These are phyloP conservation scores for Tetanocera ferruginea DNA, from an alignment of 2,888 invertebrate species.

Conservation along the genomic window DNA sequence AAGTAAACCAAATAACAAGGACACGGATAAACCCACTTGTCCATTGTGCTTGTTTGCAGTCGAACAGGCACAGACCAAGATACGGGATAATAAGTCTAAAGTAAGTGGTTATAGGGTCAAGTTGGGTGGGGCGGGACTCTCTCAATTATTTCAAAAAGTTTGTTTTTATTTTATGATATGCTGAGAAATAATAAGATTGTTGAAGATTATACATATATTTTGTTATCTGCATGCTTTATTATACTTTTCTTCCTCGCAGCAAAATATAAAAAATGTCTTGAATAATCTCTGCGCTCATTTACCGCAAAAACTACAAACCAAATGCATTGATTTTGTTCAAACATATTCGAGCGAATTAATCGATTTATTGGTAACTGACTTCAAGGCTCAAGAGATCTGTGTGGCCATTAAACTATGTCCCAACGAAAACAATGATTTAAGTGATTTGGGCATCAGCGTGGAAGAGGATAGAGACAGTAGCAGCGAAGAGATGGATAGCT, in stretches of 20 bases:
- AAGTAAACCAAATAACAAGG: conserved; percentile 65
- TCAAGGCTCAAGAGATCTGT: conserved; percentile 83
- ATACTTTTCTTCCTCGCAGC: conserved; percentile 70
- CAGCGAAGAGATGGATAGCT: conserved; percentile 44
- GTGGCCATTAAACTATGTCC: conserved; percentile 81
- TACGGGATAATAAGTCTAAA: conserved; percentile 83
- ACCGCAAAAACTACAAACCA: conserved; percentile 74
- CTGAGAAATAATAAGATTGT: no score
- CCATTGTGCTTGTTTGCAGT: conserved; percentile 88
- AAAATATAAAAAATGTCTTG: conserved; percentile 78
- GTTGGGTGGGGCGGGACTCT: no score
- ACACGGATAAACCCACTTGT: conserved; percentile 79
- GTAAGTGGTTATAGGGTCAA: conserved; percentile 70
- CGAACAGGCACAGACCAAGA: conserved; percentile 79
- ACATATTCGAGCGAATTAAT: conserved; percentile 82
- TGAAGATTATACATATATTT: no score
- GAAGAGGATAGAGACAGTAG: conserved; percentile 43
- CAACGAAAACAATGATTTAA: conserved; percentile 69
- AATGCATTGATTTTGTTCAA: conserved; percentile 84
- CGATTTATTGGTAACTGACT: conserved; percentile 83
- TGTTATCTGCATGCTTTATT: no score
- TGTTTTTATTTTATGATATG: no score
- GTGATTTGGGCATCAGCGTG: conserved; percentile 57
- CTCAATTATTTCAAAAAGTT: no score
- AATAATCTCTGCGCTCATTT: conserved; percentile 80